Evolutionary conservation across 2,113 vertebrate species (phyloP).

Genomic region (Brachypodius melanocephalos): DNA sequence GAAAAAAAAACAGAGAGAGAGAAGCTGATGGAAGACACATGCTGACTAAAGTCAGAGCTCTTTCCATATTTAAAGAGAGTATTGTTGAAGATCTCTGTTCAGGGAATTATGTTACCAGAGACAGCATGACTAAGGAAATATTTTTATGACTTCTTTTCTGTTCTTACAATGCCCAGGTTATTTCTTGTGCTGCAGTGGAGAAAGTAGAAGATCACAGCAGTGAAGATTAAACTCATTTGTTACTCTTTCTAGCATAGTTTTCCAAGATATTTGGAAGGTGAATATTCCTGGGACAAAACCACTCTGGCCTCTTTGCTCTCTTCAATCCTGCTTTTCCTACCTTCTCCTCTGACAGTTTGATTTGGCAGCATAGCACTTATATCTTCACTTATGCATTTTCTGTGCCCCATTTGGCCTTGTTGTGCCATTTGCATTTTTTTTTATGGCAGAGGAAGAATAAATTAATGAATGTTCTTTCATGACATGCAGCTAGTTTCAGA

Average conservation of each 20-base stretch:
- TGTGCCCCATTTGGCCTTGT: not conserved
- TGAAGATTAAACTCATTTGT: not conserved
- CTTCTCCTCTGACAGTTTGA: not conserved
- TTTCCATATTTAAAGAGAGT: not conserved
- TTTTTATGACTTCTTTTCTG: conserved; percentile 14
- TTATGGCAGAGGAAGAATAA: not conserved
- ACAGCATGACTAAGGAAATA: conserved; percentile 35
- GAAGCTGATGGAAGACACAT: not conserved
- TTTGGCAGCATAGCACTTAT: not conserved
- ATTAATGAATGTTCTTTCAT: not conserved
- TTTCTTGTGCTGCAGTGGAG: not conserved
- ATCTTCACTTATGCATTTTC: not conserved
- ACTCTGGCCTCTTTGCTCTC: not conserved
- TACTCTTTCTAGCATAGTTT: not conserved
- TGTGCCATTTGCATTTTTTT: not conserved
- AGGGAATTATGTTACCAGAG: conserved; percentile 7
- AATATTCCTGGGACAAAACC: not conserved
- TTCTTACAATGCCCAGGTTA: not conserved
- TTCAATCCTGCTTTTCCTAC: not conserved
- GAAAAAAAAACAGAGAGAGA: no score
- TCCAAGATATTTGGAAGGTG: not conserved
- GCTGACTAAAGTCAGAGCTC: conserved; percentile 2
- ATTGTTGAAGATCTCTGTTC: not conserved
- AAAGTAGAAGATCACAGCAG: not conserved
- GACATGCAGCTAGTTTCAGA: not conserved